Base-by-base conservation (phyloP, 1,140 invertebrate genomes). In the fruit fly (Drosophila melanogaster) region DNA sequence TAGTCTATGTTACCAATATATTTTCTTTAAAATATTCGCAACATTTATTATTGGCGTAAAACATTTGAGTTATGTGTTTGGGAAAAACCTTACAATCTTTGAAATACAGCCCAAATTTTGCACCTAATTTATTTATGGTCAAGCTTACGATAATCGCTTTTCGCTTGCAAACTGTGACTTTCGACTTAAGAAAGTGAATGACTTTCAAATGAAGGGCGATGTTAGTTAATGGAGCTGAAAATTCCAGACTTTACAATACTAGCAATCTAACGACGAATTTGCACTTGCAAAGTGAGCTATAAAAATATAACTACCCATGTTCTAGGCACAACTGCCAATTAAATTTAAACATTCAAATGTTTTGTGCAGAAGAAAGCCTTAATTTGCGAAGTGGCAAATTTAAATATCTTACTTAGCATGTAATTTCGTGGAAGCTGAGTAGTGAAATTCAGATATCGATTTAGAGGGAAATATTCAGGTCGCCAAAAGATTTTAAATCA, bases 71-170 rank as follows among this genome's bases (percentile, higher is more conserved):
- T 30, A 33, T 44, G 17, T 50, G 24, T 17, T 33, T 33, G n/a
- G 5, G n/a, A 17, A 50, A 50, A 17, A 3, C n/a, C 8, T 15
- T 17, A 15, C 15, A 26, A 50, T 30, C 4, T 51, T 2, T 51
- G 11, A 4, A 19, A 33, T 30, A 33, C 8, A 33, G n/a, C 22
- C 7, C 14, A 30, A 49, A 17, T 33, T 17, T 35, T 12, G 26
- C 10, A 35, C 26, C 15, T 6, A 35, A 50, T 35, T 50, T 50
- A 50, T 50, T 49, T 49, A 24, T 15, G 47, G n/a, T 26, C 26
- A 35, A 17, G n/a, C 46, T 24, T 49, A 30, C 47, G 47, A 49
- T 49, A 17, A 49, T 49, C 24, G 26, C 46, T 49, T 49, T 49
- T 49, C 46, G 15, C 24, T 26, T n/a, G 46, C 24, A 14, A 14